Evolutionary conservation across 35 echinoderm and acorn worm species (phyloP).

Genomic region (Amphiura filiformis): DNA sequence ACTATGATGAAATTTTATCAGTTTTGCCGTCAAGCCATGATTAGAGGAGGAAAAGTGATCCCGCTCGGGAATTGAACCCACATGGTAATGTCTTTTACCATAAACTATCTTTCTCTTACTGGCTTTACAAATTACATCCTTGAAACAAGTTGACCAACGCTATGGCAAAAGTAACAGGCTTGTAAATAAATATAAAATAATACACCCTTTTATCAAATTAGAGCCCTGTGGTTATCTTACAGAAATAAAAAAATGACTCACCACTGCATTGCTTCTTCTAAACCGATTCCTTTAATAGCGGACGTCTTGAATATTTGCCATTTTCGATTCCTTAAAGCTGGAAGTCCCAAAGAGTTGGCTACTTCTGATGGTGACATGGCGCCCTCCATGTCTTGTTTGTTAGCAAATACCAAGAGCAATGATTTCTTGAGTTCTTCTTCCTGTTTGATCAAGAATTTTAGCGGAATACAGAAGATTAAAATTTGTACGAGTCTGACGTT

Average conservation of each 20-base stretch:
- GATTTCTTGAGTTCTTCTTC: conserved; percentile 97
- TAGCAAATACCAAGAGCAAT: conserved; percentile 91
- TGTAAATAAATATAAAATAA: no score
- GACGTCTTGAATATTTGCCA: conserved; percentile 99
- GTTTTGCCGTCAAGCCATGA: no score
- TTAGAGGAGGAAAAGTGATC: no score
- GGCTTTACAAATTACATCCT: neutral
- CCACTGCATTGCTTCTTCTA: conserved; percentile 97
- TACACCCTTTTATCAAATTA: no score
- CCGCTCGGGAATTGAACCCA: neutral
- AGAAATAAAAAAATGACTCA: conserved; percentile 23
- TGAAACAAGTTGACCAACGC: neutral
- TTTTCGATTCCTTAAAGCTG: conserved; percentile 74
- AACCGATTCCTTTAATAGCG: conserved; percentile 78
- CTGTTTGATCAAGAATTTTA: no score
- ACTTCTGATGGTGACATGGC: conserved; percentile 82
- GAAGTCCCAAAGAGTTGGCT: conserved; percentile 72
- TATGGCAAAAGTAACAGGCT: no score
- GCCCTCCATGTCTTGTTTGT: conserved; percentile 97
- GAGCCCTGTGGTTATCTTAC: neutral
- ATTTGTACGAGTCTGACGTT: no score
- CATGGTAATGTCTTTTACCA: neutral
- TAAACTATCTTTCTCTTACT: neutral
- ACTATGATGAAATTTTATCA: no score
- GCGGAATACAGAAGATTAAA: no score